Percentiles rank a stretch among this genome's conserved stretches.
phyloP scores from a whole-genome alignment of 2,113 vertebrate species.

The Etheostoma spectabile region DNA sequence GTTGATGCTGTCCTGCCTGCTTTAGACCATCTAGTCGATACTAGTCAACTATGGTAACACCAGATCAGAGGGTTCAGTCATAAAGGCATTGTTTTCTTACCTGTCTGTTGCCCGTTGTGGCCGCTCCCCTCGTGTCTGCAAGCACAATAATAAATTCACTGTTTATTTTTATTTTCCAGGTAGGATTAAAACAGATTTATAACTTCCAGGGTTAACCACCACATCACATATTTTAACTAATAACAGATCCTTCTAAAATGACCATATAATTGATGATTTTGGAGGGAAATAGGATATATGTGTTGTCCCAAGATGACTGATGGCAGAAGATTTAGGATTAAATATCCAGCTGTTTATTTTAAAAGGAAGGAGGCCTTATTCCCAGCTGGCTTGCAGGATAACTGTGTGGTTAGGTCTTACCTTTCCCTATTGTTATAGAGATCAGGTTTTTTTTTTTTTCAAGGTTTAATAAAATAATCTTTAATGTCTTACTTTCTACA shows the following conservation, averaged over 20 bases:
- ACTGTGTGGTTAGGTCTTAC: background rate
- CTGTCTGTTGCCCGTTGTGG: conserved; percentile 31
- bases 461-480: background rate
- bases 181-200: background rate
- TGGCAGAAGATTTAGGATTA: background rate
- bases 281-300: background rate
- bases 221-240: background rate
- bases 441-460: background rate
- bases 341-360: background rate
- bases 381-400: background rate
- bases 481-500: background rate
- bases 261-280: background rate
- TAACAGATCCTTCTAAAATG: background rate
- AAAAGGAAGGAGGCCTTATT: background rate
- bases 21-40: background rate
- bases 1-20: background rate
- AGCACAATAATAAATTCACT: conserved; percentile 32
- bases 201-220: too few species aligned
- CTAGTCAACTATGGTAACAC: background rate
- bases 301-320: background rate
- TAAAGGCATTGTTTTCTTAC: conserved; percentile 55
- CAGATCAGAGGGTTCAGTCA: background rate
- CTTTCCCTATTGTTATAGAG: background rate
- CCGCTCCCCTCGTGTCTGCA: conserved; percentile 51
- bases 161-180: background rate